Conservation (phyloP, 2,888 invertebrate species). For the Nezara viridula region DNA sequence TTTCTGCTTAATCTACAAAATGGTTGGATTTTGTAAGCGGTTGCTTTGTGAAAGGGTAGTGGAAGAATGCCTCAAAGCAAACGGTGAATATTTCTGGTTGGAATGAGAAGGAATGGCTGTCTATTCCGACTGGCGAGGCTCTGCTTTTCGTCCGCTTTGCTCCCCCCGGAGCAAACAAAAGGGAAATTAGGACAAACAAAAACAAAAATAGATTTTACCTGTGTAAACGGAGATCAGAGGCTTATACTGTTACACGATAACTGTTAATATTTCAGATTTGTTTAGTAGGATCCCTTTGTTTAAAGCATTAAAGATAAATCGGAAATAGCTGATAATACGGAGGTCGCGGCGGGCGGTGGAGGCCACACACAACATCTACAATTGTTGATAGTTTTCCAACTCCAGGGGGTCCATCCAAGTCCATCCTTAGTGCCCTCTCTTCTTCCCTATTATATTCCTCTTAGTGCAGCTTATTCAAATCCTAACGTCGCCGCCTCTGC, state of each 20-base stretch:
- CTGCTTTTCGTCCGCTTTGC: constrained; percentile 45
- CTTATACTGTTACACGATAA: constrained; percentile 6
- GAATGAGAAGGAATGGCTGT: constrained; percentile 26
- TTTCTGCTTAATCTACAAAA: neutral
- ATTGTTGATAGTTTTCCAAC: neutral
- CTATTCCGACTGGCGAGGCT: constrained; percentile 8
- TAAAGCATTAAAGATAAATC: constrained; percentile 11
- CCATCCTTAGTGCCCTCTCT: neutral
- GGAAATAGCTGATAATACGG: constrained; percentile 7
- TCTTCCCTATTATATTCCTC: neutral
- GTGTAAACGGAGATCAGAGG: constrained; percentile 41
- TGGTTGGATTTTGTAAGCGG: neutral
- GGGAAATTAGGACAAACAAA: constrained; percentile 56
- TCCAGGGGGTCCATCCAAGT: neutral
- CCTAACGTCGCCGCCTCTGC: neutral
- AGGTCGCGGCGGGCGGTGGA: neutral
- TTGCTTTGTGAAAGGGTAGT: neutral
- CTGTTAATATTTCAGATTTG: constrained; percentile 44
- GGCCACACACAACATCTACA: neutral
- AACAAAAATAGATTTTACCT: constrained; percentile 51
- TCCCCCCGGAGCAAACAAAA: constrained; percentile 46
- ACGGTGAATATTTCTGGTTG: constrained; percentile 14
- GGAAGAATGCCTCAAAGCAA: neutral
- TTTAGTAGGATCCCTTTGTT: constrained; percentile 33
- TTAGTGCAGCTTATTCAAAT: neutral